Percentiles rank a stretch among this genome's conserved stretches.
Conservation (phyloP, 2,888 invertebrate genomes). For the Drosophila fungiperda region DNA sequence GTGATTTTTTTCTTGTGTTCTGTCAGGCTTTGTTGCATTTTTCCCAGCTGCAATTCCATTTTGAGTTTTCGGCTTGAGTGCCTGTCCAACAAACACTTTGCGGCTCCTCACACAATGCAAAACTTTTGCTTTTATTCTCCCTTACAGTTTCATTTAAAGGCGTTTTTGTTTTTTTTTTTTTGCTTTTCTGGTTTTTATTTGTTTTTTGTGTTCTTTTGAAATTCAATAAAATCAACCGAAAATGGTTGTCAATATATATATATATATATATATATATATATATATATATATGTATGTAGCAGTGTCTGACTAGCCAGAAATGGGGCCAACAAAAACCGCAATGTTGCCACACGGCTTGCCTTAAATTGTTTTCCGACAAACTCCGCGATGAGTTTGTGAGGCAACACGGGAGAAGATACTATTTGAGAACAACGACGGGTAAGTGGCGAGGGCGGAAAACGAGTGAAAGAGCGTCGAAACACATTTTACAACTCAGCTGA, state of each 20-base stretch:
- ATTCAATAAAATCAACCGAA: constrained; percentile 64
- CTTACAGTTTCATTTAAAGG: constrained; percentile 9
- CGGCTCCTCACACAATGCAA: constrained; percentile 31
- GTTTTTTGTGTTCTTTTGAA: constrained; percentile 23
- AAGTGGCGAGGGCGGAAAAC: background rate
- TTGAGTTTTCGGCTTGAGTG: constrained; percentile 46
- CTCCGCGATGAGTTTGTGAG: constrained; percentile 52
- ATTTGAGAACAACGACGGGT: constrained; percentile 9
- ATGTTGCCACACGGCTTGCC: constrained; percentile 63
- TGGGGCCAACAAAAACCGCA: constrained; percentile 42
- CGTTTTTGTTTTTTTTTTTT: background rate
- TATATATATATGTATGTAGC: background rate
- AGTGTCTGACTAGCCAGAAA: constrained; percentile 3
- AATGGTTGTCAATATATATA: constrained; percentile 60
- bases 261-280: background rate
- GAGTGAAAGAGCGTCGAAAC: constrained; percentile 49
- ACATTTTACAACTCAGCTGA: constrained; percentile 79
- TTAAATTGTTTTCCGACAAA: constrained; percentile 79
- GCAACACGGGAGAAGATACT: background rate
- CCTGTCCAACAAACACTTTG: constrained; percentile 32
- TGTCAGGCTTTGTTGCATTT: constrained; percentile 11
- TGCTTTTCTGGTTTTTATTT: constrained; percentile 4
- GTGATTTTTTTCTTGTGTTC: background rate
- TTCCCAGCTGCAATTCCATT: constrained; percentile 42
- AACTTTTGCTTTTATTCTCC: constrained; percentile 35